Conservation (phyloP, 1,140 invertebrate genomes). For the Penaeus japonicus region DNA sequence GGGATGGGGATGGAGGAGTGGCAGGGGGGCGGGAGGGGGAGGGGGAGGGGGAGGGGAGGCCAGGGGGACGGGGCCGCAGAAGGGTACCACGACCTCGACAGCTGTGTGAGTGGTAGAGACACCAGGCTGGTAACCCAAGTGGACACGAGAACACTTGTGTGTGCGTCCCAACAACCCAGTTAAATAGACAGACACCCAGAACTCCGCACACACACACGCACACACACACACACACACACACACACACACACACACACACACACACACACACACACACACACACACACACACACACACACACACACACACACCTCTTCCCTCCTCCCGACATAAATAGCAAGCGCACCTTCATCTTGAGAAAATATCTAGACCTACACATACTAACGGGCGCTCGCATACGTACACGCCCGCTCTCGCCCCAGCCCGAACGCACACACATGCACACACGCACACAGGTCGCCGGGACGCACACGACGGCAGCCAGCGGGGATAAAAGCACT, state of each 20-base stretch:
- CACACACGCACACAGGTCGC: not conserved
- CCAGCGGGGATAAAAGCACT: constrained; percentile 42
- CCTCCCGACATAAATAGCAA: not conserved
- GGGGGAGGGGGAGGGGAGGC: not conserved
- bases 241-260: not conserved
- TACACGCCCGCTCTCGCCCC: not conserved
- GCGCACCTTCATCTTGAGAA: too few relatives aligned
- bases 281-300: constrained; percentile 14
- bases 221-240: not conserved
- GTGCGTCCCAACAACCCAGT: not conserved
- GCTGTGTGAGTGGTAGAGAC: constrained; percentile 18
- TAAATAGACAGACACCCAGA: constrained; percentile 10
- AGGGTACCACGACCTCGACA: constrained; percentile 22
- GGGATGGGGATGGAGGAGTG: too few relatives aligned
- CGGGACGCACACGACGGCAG: constrained; percentile 9
- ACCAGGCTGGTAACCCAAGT: constrained; percentile 33
- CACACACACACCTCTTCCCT: not conserved
- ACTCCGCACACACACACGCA: not conserved
- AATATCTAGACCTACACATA: constrained; percentile 3
- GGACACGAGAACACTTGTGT: constrained; percentile 35
- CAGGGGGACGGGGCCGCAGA: not conserved
- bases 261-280: not conserved
- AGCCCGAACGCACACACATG: not conserved
- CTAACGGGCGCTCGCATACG: constrained; percentile 24
- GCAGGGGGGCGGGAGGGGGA: not conserved